phyloP scores from a whole-genome alignment of 2,888 invertebrate species.

The Terebella lapidaria region DNA sequence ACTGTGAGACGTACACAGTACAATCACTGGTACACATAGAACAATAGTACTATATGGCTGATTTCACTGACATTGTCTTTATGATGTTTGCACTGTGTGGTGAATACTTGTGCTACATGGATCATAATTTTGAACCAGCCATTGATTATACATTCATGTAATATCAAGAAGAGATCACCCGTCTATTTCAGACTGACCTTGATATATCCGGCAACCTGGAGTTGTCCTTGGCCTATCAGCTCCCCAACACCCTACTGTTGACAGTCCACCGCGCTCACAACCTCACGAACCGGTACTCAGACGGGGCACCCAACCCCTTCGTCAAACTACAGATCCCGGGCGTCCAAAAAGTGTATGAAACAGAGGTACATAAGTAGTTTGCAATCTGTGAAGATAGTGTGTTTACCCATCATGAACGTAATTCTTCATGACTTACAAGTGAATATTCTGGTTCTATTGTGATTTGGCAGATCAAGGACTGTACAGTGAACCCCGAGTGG shows the following conservation, averaged over 20 bases:
- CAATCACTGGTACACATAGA: no score
- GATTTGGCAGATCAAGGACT: constrained; percentile 1
- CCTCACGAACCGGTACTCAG: constrained; percentile 31
- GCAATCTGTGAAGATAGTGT: no score
- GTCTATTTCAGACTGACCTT: constrained; percentile 37
- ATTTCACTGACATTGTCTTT: no score
- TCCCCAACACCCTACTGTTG: constrained; percentile 32
- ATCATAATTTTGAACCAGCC: no score
- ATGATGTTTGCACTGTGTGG: no score
- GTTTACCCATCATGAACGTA: no score
- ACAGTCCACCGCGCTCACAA: constrained; percentile 34
- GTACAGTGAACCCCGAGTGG: constrained; percentile 39
- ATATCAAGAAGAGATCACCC: no score
- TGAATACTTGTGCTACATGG: no score
- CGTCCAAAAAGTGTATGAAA: constrained; percentile 29
- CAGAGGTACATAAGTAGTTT: constrained; percentile 28
- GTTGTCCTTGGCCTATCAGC: constrained; percentile 32
- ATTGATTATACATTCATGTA: neutral
- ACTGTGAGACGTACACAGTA: no score
- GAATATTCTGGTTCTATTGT: no score
- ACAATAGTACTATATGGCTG: no score
- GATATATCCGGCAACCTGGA: constrained; percentile 39
- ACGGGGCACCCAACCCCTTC: constrained; percentile 33
- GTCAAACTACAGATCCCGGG: constrained; percentile 43
- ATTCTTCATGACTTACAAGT: no score